Conservation (phyloP, 2,797 vertebrate genomes). For the Onychomys leucogaster region DNA sequence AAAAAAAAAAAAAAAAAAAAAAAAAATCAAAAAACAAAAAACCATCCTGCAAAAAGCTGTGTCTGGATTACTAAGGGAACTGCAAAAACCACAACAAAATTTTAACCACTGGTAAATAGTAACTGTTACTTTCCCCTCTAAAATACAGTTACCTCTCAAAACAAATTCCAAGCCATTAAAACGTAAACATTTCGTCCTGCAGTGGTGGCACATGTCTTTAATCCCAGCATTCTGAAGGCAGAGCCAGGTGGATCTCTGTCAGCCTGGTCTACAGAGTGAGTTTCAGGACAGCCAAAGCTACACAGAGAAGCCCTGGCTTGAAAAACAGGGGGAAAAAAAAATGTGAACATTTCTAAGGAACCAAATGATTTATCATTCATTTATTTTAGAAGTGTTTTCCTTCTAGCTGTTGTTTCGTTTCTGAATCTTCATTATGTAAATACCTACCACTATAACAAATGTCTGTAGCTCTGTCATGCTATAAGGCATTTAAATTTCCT, state of each 20-base stretch:
- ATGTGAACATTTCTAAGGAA: neutral
- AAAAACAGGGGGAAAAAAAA: no score
- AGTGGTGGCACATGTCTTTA: no score
- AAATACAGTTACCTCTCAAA: neutral
- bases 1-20: no score
- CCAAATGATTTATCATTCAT: constrained; percentile 16
- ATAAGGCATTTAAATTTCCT: constrained; percentile 36
- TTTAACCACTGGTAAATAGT: constrained; percentile 38
- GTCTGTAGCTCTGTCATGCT: constrained; percentile 14
- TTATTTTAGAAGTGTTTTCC: constrained; percentile 44
- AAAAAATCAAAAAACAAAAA: no score
- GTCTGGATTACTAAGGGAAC: neutral
- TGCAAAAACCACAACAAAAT: neutral
- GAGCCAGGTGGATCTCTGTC: no score
- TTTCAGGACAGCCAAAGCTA: no score
- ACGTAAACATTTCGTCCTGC: constrained; percentile 1
- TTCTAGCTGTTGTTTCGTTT: neutral
- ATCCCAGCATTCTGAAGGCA: no score
- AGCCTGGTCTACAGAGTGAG: no score
- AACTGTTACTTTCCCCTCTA: neutral
- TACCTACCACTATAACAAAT: constrained; percentile 11
- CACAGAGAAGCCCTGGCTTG: no score
- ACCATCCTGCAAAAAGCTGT: neutral
- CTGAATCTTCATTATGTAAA: constrained; percentile 15
- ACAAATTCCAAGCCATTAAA: constrained; percentile 15